Base-by-base conservation (phyloP, 2,888 invertebrate species). In the Drosophila kanekoi region DNA sequence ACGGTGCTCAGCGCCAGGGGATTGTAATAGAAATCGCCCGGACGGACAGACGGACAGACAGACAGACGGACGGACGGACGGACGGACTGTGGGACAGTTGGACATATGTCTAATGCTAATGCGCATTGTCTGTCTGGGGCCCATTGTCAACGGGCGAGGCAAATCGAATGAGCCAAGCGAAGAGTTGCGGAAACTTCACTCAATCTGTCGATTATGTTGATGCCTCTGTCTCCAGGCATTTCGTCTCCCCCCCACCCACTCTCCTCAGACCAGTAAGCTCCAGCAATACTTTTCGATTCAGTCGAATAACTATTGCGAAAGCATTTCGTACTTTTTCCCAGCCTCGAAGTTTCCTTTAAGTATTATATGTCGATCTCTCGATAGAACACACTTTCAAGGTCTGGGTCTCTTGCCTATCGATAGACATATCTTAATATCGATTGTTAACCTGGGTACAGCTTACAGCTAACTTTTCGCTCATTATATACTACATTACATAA, bases 101-200 rank as follows among this genome's bases (percentile, higher is more conserved):
- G 75, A 80, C 86, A 82, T 82, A 83, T 86, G 81, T 82, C 87
- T 75, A 74, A 80, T 83, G 81, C 81, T 66, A 77, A 80, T 83
- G 77, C 77, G 41, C 74, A 82, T 86, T 82, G 86, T 85, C 69
- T 64, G 74, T 62, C 69, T 48, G 48, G 33, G 10, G 18, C 16
- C 59, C 61, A 79, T 86, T 81, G 83, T 81, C 81, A 72, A 86
- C 69, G 61, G 38, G 37, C 47, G 13, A 28, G 49, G 45, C 63
- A 63, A 63, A 63, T 63, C 63, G 63, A 63, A 63, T 44, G 49
- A 63, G 23, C 14, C 13, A n/a, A 44, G 32, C 77, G 71, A 67
- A 86, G 79, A 86, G 83, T 86, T 82, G 71, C 74, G 77, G 65
- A 79, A 69, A 66, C 63, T 69, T 69, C 77, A 69, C 58, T 65